These are phyloP conservation scores for Corythornis cristatus DNA, from an alignment of 2,113 vertebrate genomes.

Conservation along the genomic window DNA sequence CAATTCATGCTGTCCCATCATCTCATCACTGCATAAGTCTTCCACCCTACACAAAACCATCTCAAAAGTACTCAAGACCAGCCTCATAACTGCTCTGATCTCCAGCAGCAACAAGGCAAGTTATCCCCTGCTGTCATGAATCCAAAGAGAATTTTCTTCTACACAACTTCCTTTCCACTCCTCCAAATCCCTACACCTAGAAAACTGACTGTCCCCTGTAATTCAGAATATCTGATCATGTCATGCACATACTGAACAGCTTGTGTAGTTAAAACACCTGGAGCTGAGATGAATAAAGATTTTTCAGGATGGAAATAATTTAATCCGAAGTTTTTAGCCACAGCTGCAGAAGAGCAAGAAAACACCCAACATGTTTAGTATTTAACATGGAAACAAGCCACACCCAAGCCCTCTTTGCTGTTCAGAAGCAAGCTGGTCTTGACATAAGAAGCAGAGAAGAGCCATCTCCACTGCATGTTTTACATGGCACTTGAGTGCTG, in stretches of 20 bases:
- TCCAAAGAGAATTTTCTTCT: background rate
- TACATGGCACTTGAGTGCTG: background rate
- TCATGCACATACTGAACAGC: background rate
- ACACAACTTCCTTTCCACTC: background rate
- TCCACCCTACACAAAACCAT: background rate
- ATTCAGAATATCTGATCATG: accelerated
- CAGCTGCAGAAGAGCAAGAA: background rate
- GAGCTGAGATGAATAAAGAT: background rate
- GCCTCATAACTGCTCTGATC: background rate
- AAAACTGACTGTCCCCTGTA: background rate
- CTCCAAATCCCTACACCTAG: background rate
- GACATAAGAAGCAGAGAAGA: background rate
- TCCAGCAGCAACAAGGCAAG: background rate
- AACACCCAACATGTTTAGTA: background rate
- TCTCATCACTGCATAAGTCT: background rate
- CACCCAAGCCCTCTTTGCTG: accelerated
- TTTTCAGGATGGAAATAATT: background rate
- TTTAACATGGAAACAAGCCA: background rate
- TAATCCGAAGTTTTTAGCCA: background rate
- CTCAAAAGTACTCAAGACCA: background rate
- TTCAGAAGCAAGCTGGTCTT: background rate
- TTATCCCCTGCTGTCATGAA: background rate
- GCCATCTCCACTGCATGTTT: accelerated
- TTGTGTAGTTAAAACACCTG: background rate
- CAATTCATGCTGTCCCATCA: background rate